Conservation (phyloP, 2,113 vertebrate genomes). For the Agelaius tricolor region DNA sequence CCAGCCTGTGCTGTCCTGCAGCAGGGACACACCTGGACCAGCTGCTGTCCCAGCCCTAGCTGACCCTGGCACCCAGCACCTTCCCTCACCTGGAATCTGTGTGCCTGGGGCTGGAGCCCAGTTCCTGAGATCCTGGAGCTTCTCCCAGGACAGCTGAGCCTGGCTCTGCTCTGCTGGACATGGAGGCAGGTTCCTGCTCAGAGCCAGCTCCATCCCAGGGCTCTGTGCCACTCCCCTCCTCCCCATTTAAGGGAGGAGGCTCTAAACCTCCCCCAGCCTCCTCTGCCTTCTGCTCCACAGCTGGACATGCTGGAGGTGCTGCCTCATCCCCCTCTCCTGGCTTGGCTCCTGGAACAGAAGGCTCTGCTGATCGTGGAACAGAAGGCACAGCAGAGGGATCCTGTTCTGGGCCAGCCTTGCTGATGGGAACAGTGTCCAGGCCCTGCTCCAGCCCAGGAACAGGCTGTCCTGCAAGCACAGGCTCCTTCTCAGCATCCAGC, state of each 20-base stretch:
- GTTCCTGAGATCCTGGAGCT: not conserved
- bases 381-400: not conserved
- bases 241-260: constrained; percentile 31
- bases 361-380: not conserved
- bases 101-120: not conserved
- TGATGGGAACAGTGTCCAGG: not conserved
- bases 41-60: not conserved
- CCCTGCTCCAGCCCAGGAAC: not conserved
- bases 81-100: constrained; percentile 58
- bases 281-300: not conserved
- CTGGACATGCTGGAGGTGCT: not conserved
- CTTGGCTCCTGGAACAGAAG: not conserved
- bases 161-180: not conserved
- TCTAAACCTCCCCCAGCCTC: not conserved
- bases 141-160: not conserved
- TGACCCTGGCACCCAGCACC: not conserved
- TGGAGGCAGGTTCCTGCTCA: not conserved
- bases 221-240: not conserved
- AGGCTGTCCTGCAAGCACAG: not conserved
- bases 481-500: not conserved
- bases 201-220: not conserved
- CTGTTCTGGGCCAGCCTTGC: not conserved
- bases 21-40: rapidly evolving
- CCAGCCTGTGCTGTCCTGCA: not conserved
- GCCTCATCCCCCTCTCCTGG: not conserved